phyloP scores from a whole-genome alignment of 1,140 invertebrate species.

The Drosophila lacertosa region DNA sequence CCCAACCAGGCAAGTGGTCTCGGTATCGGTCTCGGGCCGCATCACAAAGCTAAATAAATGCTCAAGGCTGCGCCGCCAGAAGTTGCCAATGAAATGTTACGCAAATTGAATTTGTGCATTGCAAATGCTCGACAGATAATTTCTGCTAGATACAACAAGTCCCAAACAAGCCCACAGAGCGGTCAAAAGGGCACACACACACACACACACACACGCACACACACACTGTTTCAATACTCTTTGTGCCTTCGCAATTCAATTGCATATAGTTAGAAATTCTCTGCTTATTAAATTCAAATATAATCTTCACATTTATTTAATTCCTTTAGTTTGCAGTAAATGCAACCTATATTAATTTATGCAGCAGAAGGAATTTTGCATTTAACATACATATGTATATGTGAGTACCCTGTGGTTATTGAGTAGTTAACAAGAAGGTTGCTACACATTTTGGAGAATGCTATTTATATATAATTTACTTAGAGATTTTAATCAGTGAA shows the following conservation, averaged over 20 bases:
- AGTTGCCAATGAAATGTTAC: conserved; percentile 78
- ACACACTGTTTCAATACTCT: not conserved
- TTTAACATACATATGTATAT: too few relatives aligned
- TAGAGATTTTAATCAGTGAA: too few relatives aligned
- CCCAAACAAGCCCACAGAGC: conserved; percentile 21
- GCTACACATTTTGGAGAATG: too few relatives aligned
- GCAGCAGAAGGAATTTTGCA: not conserved
- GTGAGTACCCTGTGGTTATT: too few relatives aligned
- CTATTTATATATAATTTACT: too few relatives aligned
- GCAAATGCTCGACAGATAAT: conserved; percentile 72
- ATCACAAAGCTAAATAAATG: conserved; percentile 62
- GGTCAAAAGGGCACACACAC: conserved; percentile 1
- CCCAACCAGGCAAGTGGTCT: conserved; percentile 38
- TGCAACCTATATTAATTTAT: not conserved
- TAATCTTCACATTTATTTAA: not conserved
- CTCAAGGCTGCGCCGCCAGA: conserved; percentile 61
- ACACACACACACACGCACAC: too few relatives aligned
- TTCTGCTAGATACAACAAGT: conserved; percentile 54
- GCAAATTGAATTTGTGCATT: conserved; percentile 78
- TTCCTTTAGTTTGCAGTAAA: not conserved
- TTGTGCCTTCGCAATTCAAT: too few relatives aligned
- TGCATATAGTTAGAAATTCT: too few relatives aligned
- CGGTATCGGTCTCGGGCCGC: too few relatives aligned
- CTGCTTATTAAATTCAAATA: too few relatives aligned
- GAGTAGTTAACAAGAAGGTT: too few relatives aligned